phyloP scores from a whole-genome alignment of 2,113 vertebrate species.

The Corythaixoides concolor region DNA sequence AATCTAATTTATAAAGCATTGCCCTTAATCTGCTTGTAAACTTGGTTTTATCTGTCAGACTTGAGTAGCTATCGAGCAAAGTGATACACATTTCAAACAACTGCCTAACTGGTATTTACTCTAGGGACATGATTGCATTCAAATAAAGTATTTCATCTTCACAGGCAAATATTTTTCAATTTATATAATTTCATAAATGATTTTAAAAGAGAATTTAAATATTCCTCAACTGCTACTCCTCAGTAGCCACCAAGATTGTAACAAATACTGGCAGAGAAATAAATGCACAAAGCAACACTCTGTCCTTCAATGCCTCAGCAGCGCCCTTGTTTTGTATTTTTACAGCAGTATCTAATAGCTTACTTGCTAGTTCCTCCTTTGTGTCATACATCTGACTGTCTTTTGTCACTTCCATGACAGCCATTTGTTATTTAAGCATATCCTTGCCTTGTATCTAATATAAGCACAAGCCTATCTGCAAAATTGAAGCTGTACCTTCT shows the following conservation, averaged over 20 bases:
- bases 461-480: background rate
- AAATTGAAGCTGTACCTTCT: background rate
- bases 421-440: constrained; percentile 6
- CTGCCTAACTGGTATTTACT: background rate
- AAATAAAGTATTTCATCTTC: background rate
- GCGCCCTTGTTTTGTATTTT: background rate
- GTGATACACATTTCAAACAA: constrained; percentile 4
- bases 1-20: background rate
- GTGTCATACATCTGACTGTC: background rate
- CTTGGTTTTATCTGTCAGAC: background rate
- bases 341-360: background rate
- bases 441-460: background rate
- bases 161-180: background rate
- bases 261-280: background rate
- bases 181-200: background rate
- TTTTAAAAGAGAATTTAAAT: background rate
- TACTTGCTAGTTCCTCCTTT: background rate
- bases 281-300: background rate
- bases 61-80: background rate
- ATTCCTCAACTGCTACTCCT: background rate
- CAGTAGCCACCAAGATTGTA: background rate
- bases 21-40: background rate
- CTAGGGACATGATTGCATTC: background rate
- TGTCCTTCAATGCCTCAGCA: background rate
- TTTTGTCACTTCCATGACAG: background rate